Base-by-base conservation (phyloP, 1,140 invertebrate genomes). In the Bombus confusus region DNA sequence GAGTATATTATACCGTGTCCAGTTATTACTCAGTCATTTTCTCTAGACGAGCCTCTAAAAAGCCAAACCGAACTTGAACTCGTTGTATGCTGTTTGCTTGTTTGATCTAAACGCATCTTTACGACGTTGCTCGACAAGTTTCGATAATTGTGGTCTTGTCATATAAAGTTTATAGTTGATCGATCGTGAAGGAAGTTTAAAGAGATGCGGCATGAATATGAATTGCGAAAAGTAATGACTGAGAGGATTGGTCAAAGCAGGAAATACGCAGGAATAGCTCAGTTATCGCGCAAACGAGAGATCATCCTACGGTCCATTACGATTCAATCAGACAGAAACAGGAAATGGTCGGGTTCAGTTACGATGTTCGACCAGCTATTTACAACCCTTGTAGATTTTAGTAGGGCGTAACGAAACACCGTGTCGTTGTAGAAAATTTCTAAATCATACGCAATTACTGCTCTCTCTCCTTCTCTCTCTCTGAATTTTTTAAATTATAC, bases 311-410 rank as follows among this genome's bases (percentile, higher is more conserved):
- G 77, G 64, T 80, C 64, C 62, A 80, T 80, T 80, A 47, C 62
- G 77, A 69, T 80, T 80, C 64, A 52, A 69, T 80, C 64, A n/a
- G n/a, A 80, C 52, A 80, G 77, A 80, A 69, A 80, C 31, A 80
- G 77, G 77, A 80, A 68, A 43, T 80, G 77, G 64, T 69, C 39
- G 64, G 43, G 31, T 68, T 37, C 77, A n/a, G 75, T 77, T 64
- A 64, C 75, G 57, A 9, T 77, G 64, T 80, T 80, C 77, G 77
- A 80, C 68, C 47, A 31, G 62, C 62, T 47, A 28, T 66, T 68
- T 34, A 64, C 77, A 69, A 80, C 41, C n/a, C 39, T 68, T n/a
- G 57, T 3, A 15, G 13, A 57, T 18, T n/a, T 41, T 15, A 52
- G 47, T 22, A 52, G 47, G 18, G 18, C 39, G 43, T 31, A 37